phyloP scores from a whole-genome alignment of 2,113 vertebrate genomes.

The Phylloscopus trochiloides region DNA sequence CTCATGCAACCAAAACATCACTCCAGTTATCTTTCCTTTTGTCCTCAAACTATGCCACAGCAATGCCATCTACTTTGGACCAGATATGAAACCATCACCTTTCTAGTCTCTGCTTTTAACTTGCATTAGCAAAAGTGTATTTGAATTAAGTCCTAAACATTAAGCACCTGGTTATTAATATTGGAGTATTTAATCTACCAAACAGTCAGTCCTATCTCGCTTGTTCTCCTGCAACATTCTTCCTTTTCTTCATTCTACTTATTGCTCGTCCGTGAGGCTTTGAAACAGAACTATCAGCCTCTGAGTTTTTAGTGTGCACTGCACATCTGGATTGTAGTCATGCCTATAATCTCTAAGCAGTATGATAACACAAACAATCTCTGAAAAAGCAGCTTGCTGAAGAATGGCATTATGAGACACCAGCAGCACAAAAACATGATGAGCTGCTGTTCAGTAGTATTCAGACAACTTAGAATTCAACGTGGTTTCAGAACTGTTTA shows the following conservation, averaged over 20 bases:
- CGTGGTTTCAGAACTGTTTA: background rate
- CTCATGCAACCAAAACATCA: background rate
- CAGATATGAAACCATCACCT: background rate
- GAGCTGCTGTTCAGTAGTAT: background rate
- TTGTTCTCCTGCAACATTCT: background rate
- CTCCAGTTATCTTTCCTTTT: background rate
- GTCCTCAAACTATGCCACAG: background rate
- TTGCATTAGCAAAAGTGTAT: background rate
- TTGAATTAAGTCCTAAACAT: background rate
- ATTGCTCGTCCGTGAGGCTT: background rate
- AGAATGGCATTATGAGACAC: background rate
- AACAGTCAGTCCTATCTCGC: background rate
- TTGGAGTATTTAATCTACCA: background rate
- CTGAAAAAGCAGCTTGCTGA: background rate
- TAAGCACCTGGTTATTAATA: background rate
- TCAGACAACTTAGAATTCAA: background rate
- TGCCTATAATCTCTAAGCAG: background rate
- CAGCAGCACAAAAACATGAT: background rate
- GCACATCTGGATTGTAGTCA: background rate
- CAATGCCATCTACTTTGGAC: background rate
- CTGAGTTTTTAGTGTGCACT: background rate
- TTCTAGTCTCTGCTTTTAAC: background rate
- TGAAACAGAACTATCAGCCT: background rate
- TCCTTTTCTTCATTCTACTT: background rate
- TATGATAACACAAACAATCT: background rate